These are phyloP conservation scores for Neria commutata DNA, from an alignment of 2,888 invertebrate species.

Conservation along the genomic window DNA sequence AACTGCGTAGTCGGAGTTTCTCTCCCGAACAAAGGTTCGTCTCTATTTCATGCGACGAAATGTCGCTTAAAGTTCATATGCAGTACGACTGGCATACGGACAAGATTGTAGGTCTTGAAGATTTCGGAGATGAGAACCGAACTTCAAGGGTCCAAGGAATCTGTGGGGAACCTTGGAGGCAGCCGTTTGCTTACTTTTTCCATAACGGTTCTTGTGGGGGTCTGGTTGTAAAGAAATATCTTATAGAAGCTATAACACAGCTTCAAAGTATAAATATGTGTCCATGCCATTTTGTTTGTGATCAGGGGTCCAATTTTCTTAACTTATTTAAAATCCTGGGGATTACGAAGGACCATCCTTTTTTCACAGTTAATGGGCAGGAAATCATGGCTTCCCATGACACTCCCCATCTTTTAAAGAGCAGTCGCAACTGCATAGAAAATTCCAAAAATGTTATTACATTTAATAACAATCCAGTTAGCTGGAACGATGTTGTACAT, in stretches of 20 bases:
- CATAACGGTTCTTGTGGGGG: background rate
- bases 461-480: background rate
- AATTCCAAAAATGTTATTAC: background rate
- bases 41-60: conserved; percentile 14
- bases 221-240: background rate
- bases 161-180: background rate
- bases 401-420: background rate
- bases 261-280: background rate
- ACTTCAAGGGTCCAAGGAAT: background rate
- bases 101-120: conserved; percentile 5
- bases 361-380: background rate
- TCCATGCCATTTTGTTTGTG: background rate
- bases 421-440: background rate
- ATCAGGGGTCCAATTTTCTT: background rate
- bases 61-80: conserved; percentile 8
- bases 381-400: background rate
- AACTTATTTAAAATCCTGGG: background rate
- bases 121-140: conserved; percentile 3
- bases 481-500: background rate
- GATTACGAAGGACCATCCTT: background rate
- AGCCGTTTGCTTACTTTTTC: background rate
- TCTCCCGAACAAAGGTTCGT: conserved; percentile 7
- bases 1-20: too few relatives aligned
- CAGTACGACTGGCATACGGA: background rate
- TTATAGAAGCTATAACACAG: background rate